These are phyloP conservation scores for Harpalus rubripes DNA, from an alignment of 2,888 invertebrate genomes.

Conservation along the genomic window DNA sequence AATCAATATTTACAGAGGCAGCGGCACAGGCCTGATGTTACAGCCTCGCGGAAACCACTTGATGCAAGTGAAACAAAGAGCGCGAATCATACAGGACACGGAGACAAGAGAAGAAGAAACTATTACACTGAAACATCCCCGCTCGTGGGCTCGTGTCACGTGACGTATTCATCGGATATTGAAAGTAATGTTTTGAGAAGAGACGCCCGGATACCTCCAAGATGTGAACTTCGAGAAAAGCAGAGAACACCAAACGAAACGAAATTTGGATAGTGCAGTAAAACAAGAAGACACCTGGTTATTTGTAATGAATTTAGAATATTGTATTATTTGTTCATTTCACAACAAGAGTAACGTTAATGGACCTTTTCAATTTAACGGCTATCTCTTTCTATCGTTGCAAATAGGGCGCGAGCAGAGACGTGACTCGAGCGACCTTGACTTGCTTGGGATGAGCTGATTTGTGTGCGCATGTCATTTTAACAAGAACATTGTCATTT, in stretches of 20 bases:
- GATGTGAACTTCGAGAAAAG: neutral
- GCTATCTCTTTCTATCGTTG: too few relatives aligned
- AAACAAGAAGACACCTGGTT: too few relatives aligned
- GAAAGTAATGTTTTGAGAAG: slow-evolving; percentile 62
- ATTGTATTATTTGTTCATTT: too few relatives aligned
- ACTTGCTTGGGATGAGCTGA: too few relatives aligned
- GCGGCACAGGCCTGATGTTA: slow-evolving; percentile 25
- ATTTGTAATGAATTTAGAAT: too few relatives aligned
- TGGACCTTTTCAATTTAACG: too few relatives aligned
- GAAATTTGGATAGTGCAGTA: neutral
- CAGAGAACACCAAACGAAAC: neutral
- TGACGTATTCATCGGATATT: slow-evolving; percentile 74
- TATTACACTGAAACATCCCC: slow-evolving; percentile 75
- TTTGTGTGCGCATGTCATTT: too few relatives aligned
- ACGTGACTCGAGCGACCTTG: too few relatives aligned
- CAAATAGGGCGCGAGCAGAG: too few relatives aligned
- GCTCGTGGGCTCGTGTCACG: slow-evolving; percentile 75
- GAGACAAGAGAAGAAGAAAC: slow-evolving; percentile 64
- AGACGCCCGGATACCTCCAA: slow-evolving; percentile 31
- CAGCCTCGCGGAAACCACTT: neutral
- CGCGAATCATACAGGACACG: slow-evolving; percentile 22
- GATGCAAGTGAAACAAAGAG: slow-evolving; percentile 48
- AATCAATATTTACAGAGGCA: slow-evolving; percentile 62
- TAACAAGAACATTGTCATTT: too few relatives aligned
- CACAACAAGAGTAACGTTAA: too few relatives aligned